Evolutionary conservation across 2,113 vertebrate species (phyloP).

Genomic region (Corydoras maculifer): DNA sequence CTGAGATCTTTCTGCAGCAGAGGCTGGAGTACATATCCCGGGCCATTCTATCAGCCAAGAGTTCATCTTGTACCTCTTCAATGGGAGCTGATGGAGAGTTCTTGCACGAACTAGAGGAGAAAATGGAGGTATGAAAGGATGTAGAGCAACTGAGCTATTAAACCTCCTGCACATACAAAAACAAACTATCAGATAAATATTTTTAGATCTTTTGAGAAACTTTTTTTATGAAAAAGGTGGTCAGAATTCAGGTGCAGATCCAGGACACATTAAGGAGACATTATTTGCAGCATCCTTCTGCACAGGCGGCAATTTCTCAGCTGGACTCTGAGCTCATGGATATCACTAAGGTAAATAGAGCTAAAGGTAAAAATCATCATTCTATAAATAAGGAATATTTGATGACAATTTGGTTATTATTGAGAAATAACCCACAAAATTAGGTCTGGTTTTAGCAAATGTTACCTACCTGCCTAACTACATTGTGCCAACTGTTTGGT

Average conservation of each 20-base stretch:
- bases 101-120: constrained; percentile 91
- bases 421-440: no score
- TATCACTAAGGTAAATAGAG: constrained; percentile 82
- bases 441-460: no score
- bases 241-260: constrained; percentile 93
- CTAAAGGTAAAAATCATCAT: no score
- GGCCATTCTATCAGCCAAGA: constrained; percentile 95
- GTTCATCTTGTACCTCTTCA: constrained; percentile 82
- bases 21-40: constrained; percentile 90
- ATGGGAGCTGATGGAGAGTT: constrained; percentile 92
- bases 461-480: no score
- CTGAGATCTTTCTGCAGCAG: constrained; percentile 91
- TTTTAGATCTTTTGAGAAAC: no score
- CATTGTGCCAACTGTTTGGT: no score
- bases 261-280: constrained; percentile 84
- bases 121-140: constrained; percentile 81
- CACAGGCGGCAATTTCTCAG: constrained; percentile 82
- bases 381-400: no score
- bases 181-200: no score
- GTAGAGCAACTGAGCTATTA: neutral
- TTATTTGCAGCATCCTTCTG: constrained; percentile 85
- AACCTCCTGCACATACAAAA: no score
- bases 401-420: no score
- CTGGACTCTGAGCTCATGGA: constrained; percentile 94
- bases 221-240: constrained; percentile 68